Evolutionary conservation across 2,888 invertebrate genomes (phyloP).

Genomic region (Electrophaes corylata): DNA sequence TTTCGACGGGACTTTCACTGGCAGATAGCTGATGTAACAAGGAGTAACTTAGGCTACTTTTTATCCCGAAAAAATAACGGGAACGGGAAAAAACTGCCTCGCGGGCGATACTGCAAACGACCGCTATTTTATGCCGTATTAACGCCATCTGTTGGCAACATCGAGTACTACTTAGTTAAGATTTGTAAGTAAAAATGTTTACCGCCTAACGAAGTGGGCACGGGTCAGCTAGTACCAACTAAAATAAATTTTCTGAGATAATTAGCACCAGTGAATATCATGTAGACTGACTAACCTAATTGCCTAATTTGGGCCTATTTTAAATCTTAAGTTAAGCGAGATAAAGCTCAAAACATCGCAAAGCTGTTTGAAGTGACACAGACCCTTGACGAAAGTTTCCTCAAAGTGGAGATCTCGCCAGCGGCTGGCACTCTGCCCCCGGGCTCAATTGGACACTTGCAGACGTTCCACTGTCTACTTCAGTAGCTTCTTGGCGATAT

Average conservation of each 20-base stretch:
- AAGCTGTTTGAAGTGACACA: constrained; percentile 5
- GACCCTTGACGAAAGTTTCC: constrained; percentile 44
- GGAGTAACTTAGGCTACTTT: no score
- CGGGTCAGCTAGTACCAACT: no score
- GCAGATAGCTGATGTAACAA: no score
- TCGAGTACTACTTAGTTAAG: no score
- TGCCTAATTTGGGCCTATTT: neutral
- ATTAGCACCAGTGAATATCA: neutral
- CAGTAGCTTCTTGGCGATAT: constrained; percentile 25
- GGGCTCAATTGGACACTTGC: constrained; percentile 39
- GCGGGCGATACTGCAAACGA: no score
- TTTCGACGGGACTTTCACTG: no score
- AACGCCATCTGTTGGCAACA: no score
- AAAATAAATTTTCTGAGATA: neutral
- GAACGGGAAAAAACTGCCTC: no score
- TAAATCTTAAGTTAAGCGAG: constrained; percentile 8
- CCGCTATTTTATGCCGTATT: no score
- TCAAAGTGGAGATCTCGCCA: constrained; percentile 47
- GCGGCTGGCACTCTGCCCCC: constrained; percentile 42
- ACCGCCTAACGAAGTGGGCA: no score
- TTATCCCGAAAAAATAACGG: no score
- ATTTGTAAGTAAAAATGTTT: no score
- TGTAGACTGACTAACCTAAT: neutral
- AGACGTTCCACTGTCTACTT: constrained; percentile 37
- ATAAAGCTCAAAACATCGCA: neutral